Evolutionary conservation across 2,113 vertebrate species (phyloP), one percentile per base, ranked within the genome.

Genomic region (Myiozetetes cayanensis): DNA sequence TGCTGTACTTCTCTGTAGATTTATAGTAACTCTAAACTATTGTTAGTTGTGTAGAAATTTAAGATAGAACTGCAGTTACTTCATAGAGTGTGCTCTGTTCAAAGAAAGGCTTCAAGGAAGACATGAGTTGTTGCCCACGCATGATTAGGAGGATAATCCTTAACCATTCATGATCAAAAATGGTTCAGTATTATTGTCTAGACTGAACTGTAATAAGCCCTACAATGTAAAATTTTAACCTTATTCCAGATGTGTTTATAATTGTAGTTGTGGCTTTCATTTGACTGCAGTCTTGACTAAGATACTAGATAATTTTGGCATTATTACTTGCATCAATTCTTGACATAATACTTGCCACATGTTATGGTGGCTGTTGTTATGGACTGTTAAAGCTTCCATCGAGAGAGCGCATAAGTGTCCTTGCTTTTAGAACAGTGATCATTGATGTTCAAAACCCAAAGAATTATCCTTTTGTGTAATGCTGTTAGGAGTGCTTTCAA

Each of bases 341-440:
- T 98, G 98, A 98, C 97, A 97, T 97, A 98, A 97, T 96, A 97
- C 96, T 98, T 94, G 88, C 96, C 94, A 70, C 63, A 55, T 90
- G 72, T 76, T 84, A 37, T 49, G 35, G 21, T 19, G 71, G 30
- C 49, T 1, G 0, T 90, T 77, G 31, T 70, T 70, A 47, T 33
- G 71, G 49, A 76, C 55, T 83, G 35, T 84, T 88, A 81, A 93
- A 90, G 91, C 95, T 97, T 98, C 97, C 96, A 94, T 88, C 91
- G 95, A 94, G 94, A 92, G 94, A 96, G 91, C 56, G 11, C 52
- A 86, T 95, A 88, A 76, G 82, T 93, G 35, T 66, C 86, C 79
- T 85, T 77, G 27, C 37, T 90, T 93, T 94, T 93, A 85, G 90
- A 81, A 83, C 70, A 67, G 44, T 96, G 89, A 95, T 97, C 72